These are phyloP conservation scores for Orius laevigatus DNA, from an alignment of 1,140 invertebrate genomes.

Conservation along the genomic window DNA sequence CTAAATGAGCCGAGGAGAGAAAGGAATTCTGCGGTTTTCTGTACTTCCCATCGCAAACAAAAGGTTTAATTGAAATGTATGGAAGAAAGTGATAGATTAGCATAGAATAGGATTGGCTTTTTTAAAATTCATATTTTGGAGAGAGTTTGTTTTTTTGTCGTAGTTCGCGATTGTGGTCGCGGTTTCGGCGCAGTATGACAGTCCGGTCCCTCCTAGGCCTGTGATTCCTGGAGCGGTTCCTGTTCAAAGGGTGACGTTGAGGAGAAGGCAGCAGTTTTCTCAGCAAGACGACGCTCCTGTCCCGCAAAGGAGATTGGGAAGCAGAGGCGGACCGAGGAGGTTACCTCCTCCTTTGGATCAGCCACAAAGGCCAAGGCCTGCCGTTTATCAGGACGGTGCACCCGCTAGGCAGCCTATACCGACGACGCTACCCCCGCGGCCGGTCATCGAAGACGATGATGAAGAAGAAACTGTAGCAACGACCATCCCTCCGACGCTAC, in stretches of 20 bases:
- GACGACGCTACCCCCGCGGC: constrained; percentile 3
- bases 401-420: neutral
- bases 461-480: neutral
- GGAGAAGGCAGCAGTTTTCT: neutral
- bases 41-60: no score
- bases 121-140: no score
- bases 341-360: constrained; percentile 3
- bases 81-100: no score
- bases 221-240: constrained; percentile 42
- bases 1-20: no score
- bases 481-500: constrained; percentile 7
- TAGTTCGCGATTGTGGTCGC: neutral
- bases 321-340: constrained; percentile 20
- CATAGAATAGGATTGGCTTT: no score
- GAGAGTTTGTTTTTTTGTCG: no score
- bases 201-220: constrained; percentile 21
- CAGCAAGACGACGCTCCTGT: neutral
- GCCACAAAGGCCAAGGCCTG: neutral
- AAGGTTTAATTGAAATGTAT: no score
- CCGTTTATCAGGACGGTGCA: constrained; percentile 2
- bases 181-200: constrained; percentile 8
- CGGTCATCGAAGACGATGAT: constrained; percentile 16
- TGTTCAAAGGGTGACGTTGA: constrained; percentile 21
- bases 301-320: constrained; percentile 26
- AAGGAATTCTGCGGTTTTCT: no score